phyloP scores from a whole-genome alignment of 2,888 invertebrate species.

The Mesorhabditis spiculigera region DNA sequence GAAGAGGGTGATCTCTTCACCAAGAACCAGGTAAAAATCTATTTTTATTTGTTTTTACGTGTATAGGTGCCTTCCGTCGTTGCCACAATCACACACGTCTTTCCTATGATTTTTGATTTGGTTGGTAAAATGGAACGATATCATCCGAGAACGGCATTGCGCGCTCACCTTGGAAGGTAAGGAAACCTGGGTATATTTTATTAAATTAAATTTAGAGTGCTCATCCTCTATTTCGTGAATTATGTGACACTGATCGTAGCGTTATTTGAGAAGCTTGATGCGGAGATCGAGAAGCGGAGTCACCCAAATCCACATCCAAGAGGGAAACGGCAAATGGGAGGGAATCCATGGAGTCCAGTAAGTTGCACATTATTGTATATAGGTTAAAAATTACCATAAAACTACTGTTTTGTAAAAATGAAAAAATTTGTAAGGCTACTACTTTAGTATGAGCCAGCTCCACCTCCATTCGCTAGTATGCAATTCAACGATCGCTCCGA shows the following conservation, averaged over 20 bases:
- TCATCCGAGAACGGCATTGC: constrained; percentile 85
- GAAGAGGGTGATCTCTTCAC: constrained; percentile 49
- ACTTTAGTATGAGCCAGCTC: neutral
- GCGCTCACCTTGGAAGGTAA: constrained; percentile 84
- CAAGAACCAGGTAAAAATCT: constrained; percentile 43
- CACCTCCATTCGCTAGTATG: constrained; percentile 1
- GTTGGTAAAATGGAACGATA: constrained; percentile 76
- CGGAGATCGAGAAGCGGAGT: constrained; percentile 8
- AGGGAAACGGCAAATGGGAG: constrained; percentile 30
- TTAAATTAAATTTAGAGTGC: constrained; percentile 72
- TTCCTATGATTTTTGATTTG: constrained; percentile 86
- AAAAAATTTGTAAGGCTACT: neutral
- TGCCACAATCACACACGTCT: constrained; percentile 79
- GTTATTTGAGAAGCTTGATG: constrained; percentile 78
- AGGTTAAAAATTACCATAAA: neutral
- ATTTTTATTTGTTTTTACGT: neutral
- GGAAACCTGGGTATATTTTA: neutral
- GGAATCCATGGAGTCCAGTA: constrained; percentile 28
- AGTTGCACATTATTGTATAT: neutral
- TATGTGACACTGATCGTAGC: constrained; percentile 87
- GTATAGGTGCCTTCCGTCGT: constrained; percentile 77
- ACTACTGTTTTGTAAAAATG: neutral
- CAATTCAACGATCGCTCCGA: constrained; percentile 4
- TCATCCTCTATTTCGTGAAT: constrained; percentile 87
- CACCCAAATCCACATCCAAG: constrained; percentile 6